Evolutionary conservation across 2,113 vertebrate species (phyloP), one percentile per base, ranked within the genome.

Genomic region (Zosterops lateralis): DNA sequence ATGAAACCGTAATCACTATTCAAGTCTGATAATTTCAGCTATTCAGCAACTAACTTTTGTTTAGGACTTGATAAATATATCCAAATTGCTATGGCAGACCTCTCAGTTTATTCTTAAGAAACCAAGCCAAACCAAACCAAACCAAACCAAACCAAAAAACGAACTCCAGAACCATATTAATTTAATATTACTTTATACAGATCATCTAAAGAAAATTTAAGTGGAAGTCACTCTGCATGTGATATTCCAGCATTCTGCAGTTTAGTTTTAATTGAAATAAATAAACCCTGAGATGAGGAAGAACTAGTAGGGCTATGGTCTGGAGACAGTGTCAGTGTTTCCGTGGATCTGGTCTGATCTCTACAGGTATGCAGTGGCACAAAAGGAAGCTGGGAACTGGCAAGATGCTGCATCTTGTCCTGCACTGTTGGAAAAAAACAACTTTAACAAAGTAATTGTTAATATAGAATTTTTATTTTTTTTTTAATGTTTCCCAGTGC

Each of bases 1-100:
- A 92, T 85, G 87, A 88, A 97, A 90, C 31, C 16, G 4, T 32
- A 76, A 28, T 70, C 90, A 54, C 80, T 91, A 48, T 66, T 95
- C 50, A 87, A 85, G 60, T 74, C 89, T 71, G 47, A 90, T 92
- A 32, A 85, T 67, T 91, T 89, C 47, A 87, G 29, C 71, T 91
- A 60, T 89, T 87, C 54, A 74, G 68, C 34, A 82, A 19, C 28
- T 40, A 68, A 76, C 71, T 85, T 95, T 88, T 77, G 64, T 95
- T 89, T 89, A 79, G 36, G 28, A 32, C 51, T 93, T 71, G 29
- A 74, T 74, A 95, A 87, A 77, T 91, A 64, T 77, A 85, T 60
- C 38, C 51, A 89, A 83, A 91, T 74, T 70, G 24, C 36, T 74
- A 26, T 62, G 75, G 51, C 44, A 76, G 50, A 74, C 25, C 42